phyloP scores from a whole-genome alignment of 37 sponge, comb jelly and placozoan genomes.

The Hexactinellida sp. region DNA sequence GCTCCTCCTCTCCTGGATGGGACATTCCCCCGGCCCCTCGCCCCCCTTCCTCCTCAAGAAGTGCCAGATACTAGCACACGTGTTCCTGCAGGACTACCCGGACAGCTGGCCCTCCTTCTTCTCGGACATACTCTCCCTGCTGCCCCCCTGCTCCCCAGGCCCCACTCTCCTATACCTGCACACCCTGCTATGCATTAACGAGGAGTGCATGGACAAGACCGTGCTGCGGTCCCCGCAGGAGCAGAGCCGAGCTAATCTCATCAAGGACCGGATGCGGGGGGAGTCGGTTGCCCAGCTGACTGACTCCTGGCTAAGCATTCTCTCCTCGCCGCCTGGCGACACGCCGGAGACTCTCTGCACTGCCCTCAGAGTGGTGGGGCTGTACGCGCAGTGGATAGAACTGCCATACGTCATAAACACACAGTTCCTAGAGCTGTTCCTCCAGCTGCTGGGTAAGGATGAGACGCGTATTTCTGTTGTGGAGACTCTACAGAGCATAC shows the following conservation, averaged over 20 bases:
- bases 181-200: conserved; percentile 54
- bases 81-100: conserved; percentile 60
- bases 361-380: conserved; percentile 61
- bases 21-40: conserved; percentile 17
- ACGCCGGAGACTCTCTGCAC: conserved; percentile 29
- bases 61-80: conserved; percentile 48
- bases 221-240: conserved; percentile 47
- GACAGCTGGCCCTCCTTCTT: conserved; percentile 65
- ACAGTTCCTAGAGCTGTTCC: conserved; percentile 17
- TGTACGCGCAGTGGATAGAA: conserved; percentile 77
- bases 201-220: conserved; percentile 62
- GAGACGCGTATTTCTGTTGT: conserved; percentile 3
- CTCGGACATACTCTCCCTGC: conserved; percentile 36
- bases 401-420: conserved; percentile 65
- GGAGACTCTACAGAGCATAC: background rate
- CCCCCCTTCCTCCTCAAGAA: conserved; percentile 50
- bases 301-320: conserved; percentile 66
- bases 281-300: conserved; percentile 62
- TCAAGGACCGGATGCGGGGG: conserved; percentile 77
- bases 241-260: conserved; percentile 45
- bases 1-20: conserved; percentile 48
- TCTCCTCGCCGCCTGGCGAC: background rate
- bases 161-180: conserved; percentile 56
- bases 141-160: conserved; percentile 2
- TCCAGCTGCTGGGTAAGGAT: background rate